Evolutionary conservation across 2,888 invertebrate genomes (phyloP).

Genomic region (Dasypolia templi): DNA sequence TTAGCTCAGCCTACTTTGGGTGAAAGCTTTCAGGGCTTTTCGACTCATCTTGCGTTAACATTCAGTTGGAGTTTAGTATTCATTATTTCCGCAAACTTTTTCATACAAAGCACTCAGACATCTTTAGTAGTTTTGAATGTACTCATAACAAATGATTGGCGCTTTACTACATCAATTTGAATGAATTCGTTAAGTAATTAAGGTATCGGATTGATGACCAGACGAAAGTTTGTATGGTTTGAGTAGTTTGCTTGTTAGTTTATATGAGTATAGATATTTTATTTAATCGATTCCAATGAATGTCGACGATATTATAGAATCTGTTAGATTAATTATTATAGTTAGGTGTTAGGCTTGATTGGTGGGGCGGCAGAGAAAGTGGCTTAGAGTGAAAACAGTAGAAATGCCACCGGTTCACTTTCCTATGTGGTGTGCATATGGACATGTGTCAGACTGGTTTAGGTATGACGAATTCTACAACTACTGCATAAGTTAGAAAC

Average conservation of each 20-base stretch:
- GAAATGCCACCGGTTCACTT: slow-evolving; percentile 84
- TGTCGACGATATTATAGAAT: slow-evolving; percentile 52
- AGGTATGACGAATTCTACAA: slow-evolving; percentile 68
- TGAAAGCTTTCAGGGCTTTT: slow-evolving; percentile 86
- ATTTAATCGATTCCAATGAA: slow-evolving; percentile 62
- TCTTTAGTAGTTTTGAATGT: slow-evolving; percentile 38
- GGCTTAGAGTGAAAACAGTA: slow-evolving; percentile 79
- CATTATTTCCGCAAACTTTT: slow-evolving; percentile 62
- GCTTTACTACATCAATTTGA: slow-evolving; percentile 53
- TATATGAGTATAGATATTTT: slow-evolving; percentile 46
- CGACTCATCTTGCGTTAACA: slow-evolving; percentile 81
- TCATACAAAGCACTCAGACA: slow-evolving; percentile 40
- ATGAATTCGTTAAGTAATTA: slow-evolving; percentile 55
- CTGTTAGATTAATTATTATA: slow-evolving; percentile 50
- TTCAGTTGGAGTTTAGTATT: slow-evolving; percentile 65
- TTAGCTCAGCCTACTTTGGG: slow-evolving; percentile 84
- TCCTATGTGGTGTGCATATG: slow-evolving; percentile 77
- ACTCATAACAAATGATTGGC: slow-evolving; percentile 35
- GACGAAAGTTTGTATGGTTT: slow-evolving; percentile 56
- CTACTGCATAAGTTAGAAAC: slow-evolving; percentile 53
- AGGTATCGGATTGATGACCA: slow-evolving; percentile 47
- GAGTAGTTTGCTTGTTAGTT: slow-evolving; percentile 48
- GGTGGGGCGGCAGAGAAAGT: slow-evolving; percentile 78
- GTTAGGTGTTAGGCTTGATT: slow-evolving; percentile 39
- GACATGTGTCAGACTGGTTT: slow-evolving; percentile 78